phyloP scores from a whole-genome alignment of 2,888 invertebrate genomes.

The Glaucopsyche alexis region DNA sequence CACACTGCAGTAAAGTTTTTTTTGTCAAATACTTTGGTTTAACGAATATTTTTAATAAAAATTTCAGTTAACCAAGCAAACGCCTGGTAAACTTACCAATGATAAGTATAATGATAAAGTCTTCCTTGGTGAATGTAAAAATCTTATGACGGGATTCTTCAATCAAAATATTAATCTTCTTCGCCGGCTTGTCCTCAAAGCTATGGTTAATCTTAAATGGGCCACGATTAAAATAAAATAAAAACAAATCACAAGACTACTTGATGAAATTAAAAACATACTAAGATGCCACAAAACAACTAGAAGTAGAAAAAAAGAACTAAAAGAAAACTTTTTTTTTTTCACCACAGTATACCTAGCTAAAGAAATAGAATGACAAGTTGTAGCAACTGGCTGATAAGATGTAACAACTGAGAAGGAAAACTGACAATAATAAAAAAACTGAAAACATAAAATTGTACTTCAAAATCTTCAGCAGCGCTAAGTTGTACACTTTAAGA shows the following conservation, averaged over 20 bases:
- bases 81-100: conserved; percentile 26
- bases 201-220: neutral
- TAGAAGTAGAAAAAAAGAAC: neutral
- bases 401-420: no score
- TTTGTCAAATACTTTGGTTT: neutral
- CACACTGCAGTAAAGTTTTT: neutral
- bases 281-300: neutral
- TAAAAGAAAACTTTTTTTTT: neutral
- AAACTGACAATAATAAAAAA: no score
- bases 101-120: conserved; percentile 3
- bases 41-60: conserved; percentile 15
- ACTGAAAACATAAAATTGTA: no score
- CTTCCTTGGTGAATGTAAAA: conserved; percentile 22
- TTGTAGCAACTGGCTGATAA: no score
- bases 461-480: no score
- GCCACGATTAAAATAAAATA: neutral
- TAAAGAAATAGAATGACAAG: no score
- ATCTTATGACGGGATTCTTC: conserved; percentile 2
- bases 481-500: no score
- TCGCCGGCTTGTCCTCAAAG: conserved; percentile 5
- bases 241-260: neutral
- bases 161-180: conserved; percentile 3
- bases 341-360: neutral
- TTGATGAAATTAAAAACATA: neutral
- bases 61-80: conserved; percentile 21